Conservation (phyloP, 1,140 invertebrate genomes). For the Drosophila bifasciata region DNA sequence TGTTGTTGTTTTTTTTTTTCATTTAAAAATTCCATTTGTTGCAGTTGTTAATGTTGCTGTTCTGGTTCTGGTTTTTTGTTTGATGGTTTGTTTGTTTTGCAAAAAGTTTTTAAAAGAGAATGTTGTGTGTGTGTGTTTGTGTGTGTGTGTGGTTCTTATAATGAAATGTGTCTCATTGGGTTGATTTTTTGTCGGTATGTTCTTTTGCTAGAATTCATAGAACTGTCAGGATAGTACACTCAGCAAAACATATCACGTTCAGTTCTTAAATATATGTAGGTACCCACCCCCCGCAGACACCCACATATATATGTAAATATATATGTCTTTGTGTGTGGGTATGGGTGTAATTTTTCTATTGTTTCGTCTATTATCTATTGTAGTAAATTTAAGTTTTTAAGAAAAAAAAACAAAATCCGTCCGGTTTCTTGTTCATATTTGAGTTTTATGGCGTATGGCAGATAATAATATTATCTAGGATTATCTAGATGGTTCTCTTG, state of each 20-base stretch:
- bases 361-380: conserved; percentile 43
- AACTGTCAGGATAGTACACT: conserved; percentile 63
- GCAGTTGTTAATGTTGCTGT: conserved; percentile 46
- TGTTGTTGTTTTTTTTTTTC: conserved; percentile 61
- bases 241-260: conserved; percentile 64
- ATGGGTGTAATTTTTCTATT: conserved; percentile 67
- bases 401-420: conserved; percentile 36
- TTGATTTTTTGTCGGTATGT: conserved; percentile 1
- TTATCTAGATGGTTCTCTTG: conserved; percentile 15
- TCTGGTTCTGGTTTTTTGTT: conserved; percentile 19
- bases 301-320: conserved; percentile 30
- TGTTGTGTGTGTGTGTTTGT: conserved; percentile 53
- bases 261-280: conserved; percentile 37
- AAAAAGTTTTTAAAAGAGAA: conserved; percentile 46
- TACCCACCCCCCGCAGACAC: too few relatives aligned
- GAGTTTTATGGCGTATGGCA: conserved; percentile 63
- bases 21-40: conserved; percentile 63
- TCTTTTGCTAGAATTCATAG: conserved; percentile 37
- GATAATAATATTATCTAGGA: conserved; percentile 21
- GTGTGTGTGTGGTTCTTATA: conserved; percentile 6
- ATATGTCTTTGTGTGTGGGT: conserved; percentile 24
- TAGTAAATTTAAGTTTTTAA: conserved; percentile 28
- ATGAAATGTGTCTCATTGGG: conserved; percentile 8
- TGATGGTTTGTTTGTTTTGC: neutral
- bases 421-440: conserved; percentile 64